Conservation (phyloP, 2,797 vertebrate species). For the Amazona ochrocephala region DNA sequence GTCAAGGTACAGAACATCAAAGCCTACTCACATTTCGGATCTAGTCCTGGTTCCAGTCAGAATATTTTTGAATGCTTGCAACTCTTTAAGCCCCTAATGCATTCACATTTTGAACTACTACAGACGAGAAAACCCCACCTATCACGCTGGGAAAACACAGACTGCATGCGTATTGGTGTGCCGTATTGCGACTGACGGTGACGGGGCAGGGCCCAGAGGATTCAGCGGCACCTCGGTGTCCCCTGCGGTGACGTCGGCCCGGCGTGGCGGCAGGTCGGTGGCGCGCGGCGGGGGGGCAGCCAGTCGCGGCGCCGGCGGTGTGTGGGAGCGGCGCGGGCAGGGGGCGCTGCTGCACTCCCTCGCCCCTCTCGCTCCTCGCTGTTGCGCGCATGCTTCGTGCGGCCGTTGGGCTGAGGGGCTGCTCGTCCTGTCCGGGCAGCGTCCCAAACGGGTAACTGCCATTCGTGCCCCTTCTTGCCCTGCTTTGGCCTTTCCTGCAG, state of each 20-base stretch:
- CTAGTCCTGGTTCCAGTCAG: constrained; percentile 34
- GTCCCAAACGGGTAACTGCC: no score
- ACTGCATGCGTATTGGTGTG: background rate
- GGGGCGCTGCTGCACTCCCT: no score
- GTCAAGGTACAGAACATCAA: background rate
- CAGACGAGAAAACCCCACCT: background rate
- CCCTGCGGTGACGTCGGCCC: no score
- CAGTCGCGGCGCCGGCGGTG: no score
- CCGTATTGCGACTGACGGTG: no score
- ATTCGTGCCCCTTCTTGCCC: background rate
- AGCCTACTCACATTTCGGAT: background rate
- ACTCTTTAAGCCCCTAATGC: background rate
- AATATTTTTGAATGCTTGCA: background rate
- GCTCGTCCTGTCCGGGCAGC: background rate
- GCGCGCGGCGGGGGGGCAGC: no score
- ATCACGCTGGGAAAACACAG: no score
- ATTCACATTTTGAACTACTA: background rate
- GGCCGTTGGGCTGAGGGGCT: background rate
- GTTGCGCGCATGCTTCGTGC: background rate
- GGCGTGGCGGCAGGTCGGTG: no score
- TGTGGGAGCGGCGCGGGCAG: no score
- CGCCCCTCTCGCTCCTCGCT: no score
- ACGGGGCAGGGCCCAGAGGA: no score
- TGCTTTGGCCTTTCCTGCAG: background rate
- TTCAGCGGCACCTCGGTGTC: no score